These are phyloP conservation scores for Listrodromus nycthemerus DNA, from an alignment of 2,888 invertebrate species.

Conservation along the genomic window DNA sequence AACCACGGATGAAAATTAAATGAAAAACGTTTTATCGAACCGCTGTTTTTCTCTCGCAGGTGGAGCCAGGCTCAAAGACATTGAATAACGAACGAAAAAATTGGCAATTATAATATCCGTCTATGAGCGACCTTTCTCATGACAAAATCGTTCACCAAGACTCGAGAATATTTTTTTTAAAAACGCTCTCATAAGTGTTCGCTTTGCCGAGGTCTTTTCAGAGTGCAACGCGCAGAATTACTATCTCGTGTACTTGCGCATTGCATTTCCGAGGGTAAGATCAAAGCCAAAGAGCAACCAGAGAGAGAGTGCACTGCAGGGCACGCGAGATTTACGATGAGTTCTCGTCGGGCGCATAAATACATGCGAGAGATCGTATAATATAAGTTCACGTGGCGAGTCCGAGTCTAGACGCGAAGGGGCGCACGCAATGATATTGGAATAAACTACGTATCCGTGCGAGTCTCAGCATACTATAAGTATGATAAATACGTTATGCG, in stretches of 20 bases:
- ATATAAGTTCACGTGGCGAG: conserved; percentile 29
- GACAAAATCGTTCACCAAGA: too few relatives aligned
- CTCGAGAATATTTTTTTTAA: neutral
- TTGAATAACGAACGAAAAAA: too few relatives aligned
- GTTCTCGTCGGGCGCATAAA: conserved; percentile 57
- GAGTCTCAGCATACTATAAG: neutral
- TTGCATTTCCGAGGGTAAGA: conserved; percentile 42
- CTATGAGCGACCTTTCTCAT: too few relatives aligned
- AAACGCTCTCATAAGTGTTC: neutral
- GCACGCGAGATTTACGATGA: conserved; percentile 60
- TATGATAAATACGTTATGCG: conserved; percentile 11
- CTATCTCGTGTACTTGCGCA: conserved; percentile 16
- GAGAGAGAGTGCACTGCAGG: conserved; percentile 37
- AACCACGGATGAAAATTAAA: neutral
- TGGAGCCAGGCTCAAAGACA: too few relatives aligned
- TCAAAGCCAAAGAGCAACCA: conserved; percentile 47
- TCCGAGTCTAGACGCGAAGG: conserved; percentile 35
- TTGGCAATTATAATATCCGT: too few relatives aligned
- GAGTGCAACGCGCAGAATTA: neutral
- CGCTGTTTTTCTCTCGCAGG: neutral
- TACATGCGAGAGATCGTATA: conserved; percentile 49
- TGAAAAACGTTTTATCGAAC: neutral
- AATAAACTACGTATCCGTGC: conserved; percentile 32
- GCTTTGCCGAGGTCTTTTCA: neutral
- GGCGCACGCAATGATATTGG: conserved; percentile 57